These are phyloP conservation scores for Apodemia hepburni DNA, from an alignment of 2,888 invertebrate genomes.

Conservation along the genomic window DNA sequence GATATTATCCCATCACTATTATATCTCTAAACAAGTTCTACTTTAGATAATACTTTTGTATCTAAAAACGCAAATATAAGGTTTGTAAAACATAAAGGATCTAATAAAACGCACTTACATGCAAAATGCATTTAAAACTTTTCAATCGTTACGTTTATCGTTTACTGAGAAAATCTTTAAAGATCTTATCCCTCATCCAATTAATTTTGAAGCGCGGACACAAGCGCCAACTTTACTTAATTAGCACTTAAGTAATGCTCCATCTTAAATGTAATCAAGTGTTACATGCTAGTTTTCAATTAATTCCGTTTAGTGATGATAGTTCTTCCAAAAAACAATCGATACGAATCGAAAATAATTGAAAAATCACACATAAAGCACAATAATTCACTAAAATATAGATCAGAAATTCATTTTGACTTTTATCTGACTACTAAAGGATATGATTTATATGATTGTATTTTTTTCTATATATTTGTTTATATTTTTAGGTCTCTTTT, in stretches of 20 bases:
- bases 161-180: neutral
- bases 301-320: neutral
- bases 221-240: conserved; percentile 9
- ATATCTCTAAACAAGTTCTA: too few species aligned
- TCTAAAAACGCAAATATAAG: too few species aligned
- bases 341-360: neutral
- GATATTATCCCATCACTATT: too few species aligned
- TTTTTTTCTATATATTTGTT: too few species aligned
- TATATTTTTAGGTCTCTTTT: too few species aligned
- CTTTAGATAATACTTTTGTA: too few species aligned
- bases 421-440: neutral
- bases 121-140: conserved; percentile 5
- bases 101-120: neutral
- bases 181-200: neutral
- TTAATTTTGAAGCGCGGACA: conserved; percentile 3
- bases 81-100: too few species aligned
- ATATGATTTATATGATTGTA: too few species aligned
- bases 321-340: neutral
- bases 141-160: neutral
- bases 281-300: neutral
- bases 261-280: conserved; percentile 7
- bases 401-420: neutral
- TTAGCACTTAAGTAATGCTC: conserved; percentile 4
- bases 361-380: neutral
- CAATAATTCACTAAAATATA: neutral